Conservation (phyloP, 2,113 vertebrate species). For the Dicaeum eximium region DNA sequence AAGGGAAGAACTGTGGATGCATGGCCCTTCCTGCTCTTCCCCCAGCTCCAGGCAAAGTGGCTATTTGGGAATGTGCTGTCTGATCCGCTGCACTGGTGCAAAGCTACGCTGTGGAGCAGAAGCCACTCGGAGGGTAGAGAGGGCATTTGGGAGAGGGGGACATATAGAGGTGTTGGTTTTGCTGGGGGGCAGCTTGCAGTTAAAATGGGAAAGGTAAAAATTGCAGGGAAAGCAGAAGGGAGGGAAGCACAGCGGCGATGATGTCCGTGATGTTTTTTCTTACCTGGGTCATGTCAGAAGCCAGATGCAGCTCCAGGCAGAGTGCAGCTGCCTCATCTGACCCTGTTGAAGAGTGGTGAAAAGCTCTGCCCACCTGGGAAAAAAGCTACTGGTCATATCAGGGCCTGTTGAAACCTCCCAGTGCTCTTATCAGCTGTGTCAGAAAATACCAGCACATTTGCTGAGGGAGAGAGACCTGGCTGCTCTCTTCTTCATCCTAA, state of each 20-base stretch:
- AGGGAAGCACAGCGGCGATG: background rate
- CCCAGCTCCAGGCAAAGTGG: background rate
- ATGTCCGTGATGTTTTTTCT: background rate
- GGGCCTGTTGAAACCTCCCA: slow-evolving; percentile 5
- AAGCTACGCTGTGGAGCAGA: background rate
- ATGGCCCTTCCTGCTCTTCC: background rate
- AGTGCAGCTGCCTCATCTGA: slow-evolving; percentile 35
- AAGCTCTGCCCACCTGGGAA: background rate
- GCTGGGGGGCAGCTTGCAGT: background rate
- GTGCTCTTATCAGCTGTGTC: background rate
- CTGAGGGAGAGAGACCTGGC: background rate
- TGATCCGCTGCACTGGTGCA: background rate
- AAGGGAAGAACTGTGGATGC: background rate
- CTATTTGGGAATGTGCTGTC: background rate
- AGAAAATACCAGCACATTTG: background rate
- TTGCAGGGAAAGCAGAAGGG: background rate
- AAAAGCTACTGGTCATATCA: background rate
- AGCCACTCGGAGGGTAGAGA: background rate
- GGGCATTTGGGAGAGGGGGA: background rate
- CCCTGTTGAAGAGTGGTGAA: background rate
- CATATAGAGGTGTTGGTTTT: background rate
- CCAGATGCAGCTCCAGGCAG: slow-evolving; percentile 30
- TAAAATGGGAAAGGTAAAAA: background rate
- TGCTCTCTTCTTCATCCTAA: background rate
- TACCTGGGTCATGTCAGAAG: slow-evolving; percentile 34